A percentile compares a stretch with the other conserved stretches of the same genome.
These are phyloP conservation scores for Cantharis lateralis DNA, from an alignment of 2,888 invertebrate species.

Conservation along the genomic window DNA sequence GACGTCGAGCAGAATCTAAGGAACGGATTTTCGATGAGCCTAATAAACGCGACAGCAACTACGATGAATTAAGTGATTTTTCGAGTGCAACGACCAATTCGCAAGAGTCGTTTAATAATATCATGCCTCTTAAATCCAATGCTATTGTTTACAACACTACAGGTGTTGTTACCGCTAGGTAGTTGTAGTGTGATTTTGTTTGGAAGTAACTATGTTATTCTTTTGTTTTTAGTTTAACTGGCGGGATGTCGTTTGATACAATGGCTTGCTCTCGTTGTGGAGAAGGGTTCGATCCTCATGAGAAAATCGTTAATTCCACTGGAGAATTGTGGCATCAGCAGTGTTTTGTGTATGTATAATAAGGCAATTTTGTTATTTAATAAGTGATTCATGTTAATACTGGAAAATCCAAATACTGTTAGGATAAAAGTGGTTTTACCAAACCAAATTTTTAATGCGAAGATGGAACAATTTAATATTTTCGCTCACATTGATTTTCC, in stretches of 20 bases:
- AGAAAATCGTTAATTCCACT: conserved; percentile 98
- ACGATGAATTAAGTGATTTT: conserved; percentile 39
- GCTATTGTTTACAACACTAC: conserved; percentile 1
- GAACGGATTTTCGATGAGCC: conserved; percentile 32
- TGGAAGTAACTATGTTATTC: not conserved
- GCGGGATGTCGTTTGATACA: conserved; percentile 82
- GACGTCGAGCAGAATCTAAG: conserved; percentile 44
- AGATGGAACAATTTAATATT: too few species aligned
- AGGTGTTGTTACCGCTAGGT: not conserved
- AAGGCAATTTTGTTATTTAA: too few species aligned
- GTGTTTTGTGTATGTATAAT: conserved; percentile 91
- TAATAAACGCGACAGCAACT: conserved; percentile 35
- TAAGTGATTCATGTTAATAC: not conserved
- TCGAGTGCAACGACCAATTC: conserved; percentile 6
- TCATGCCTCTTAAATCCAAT: conserved; percentile 1
- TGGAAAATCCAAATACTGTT: too few species aligned
- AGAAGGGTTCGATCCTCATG: conserved; percentile 94
- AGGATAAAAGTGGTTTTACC: not conserved
- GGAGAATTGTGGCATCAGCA: conserved; percentile 99
- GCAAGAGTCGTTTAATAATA: conserved; percentile 7
- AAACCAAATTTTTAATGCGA: not conserved
- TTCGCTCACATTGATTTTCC: too few species aligned
- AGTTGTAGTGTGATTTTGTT: not conserved
- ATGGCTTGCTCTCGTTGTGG: conserved; percentile 96
- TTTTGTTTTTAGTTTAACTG: conserved; percentile 54